A percentile compares a stretch with the other conserved stretches of the same genome.
Evolutionary conservation across 2,113 vertebrate genomes (phyloP).

Genomic region (Zosterops borbonicus): DNA sequence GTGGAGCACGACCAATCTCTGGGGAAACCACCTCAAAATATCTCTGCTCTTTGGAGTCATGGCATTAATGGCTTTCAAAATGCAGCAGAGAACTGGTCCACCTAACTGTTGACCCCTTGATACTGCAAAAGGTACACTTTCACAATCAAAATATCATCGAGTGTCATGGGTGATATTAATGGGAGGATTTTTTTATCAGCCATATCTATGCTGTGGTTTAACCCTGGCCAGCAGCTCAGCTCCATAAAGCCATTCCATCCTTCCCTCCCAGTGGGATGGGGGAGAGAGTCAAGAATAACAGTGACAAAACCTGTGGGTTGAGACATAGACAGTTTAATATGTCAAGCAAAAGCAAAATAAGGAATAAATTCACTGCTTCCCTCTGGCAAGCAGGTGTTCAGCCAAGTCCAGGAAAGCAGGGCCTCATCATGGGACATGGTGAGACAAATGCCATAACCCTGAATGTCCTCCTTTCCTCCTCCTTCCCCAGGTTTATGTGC

Average conservation of each 20-base stretch:
- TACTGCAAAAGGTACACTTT: neutral
- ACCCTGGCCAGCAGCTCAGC: neutral
- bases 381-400: neutral
- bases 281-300: neutral
- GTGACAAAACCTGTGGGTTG: neutral
- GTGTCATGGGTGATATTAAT: neutral
- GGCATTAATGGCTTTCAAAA: neutral
- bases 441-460: neutral
- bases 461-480: neutral
- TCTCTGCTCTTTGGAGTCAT: neutral
- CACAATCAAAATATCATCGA: neutral
- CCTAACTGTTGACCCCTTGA: neutral
- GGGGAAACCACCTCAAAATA: neutral
- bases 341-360: neutral
- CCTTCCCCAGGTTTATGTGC: neutral
- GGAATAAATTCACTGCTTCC: neutral
- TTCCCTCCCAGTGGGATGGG: rapidly evolving
- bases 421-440: neutral
- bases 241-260: neutral
- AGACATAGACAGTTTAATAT: neutral
- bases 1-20: neutral
- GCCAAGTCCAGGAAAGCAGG: neutral
- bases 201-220: neutral
- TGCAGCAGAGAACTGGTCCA: neutral
- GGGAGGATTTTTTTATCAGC: neutral